phyloP scores from a whole-genome alignment of 2,888 invertebrate genomes.

The Timema podura region DNA sequence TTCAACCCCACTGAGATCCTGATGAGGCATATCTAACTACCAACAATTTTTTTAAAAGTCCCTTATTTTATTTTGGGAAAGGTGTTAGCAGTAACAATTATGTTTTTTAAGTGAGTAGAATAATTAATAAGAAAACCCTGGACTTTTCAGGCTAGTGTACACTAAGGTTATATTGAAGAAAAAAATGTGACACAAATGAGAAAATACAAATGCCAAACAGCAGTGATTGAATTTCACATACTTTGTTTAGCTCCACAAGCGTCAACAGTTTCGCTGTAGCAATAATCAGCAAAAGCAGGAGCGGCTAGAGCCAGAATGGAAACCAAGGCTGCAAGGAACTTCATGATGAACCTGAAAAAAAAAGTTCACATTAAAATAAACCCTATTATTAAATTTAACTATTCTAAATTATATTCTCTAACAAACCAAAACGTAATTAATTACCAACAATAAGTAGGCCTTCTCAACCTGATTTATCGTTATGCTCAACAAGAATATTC shows the following conservation, averaged over 20 bases:
- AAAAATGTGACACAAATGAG: too few species aligned
- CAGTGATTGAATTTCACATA: not conserved
- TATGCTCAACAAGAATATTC: constrained; percentile 26
- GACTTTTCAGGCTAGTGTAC: too few species aligned
- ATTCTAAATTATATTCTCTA: too few species aligned
- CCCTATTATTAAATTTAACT: too few species aligned
- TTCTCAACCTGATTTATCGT: constrained; percentile 33
- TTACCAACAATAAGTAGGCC: constrained; percentile 34
- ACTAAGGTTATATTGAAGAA: too few species aligned
- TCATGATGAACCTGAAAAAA: constrained; percentile 48
- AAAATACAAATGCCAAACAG: not conserved
- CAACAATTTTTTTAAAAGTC: too few species aligned
- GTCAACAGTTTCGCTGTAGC: constrained; percentile 57
- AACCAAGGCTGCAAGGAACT: constrained; percentile 51
- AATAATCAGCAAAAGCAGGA: constrained; percentile 50
- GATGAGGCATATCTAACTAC: too few species aligned
- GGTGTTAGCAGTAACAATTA: too few species aligned
- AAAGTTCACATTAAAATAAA: constrained; percentile 9
- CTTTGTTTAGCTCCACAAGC: constrained; percentile 43
- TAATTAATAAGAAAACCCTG: too few species aligned
- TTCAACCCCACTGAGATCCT: too few species aligned
- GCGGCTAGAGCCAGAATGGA: constrained; percentile 49
- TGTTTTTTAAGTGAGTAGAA: too few species aligned
- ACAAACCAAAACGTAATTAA: not conserved
- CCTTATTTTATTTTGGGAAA: too few species aligned